Evolutionary conservation across 2,797 vertebrate genomes (phyloP).

Genomic region (Betta splendens): DNA sequence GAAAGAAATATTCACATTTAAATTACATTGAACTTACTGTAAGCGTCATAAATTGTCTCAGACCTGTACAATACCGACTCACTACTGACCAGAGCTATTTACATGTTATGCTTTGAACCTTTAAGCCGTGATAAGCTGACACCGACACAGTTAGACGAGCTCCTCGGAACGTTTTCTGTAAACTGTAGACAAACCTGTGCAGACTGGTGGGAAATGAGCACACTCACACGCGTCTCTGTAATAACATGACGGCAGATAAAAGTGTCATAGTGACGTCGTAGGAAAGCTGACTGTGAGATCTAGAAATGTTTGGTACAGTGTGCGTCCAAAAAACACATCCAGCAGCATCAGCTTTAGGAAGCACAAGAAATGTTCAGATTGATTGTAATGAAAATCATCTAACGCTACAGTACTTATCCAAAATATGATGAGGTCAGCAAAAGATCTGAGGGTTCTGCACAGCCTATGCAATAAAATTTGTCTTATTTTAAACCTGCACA

Average conservation of each 20-base stretch:
- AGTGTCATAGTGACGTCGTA: background rate
- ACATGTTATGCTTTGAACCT: constrained; percentile 42
- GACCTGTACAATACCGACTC: constrained; percentile 60
- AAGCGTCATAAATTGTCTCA: constrained; percentile 58
- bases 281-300: background rate
- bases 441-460: no score
- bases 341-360: background rate
- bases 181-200: constrained; percentile 69
- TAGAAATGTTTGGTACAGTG: background rate
- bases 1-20: constrained; percentile 57
- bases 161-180: constrained; percentile 55
- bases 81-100: constrained; percentile 49
- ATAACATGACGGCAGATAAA: constrained; percentile 25
- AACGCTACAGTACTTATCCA: no score
- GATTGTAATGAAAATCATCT: background rate
- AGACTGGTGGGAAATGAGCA: constrained; percentile 44
- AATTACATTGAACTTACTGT: constrained; percentile 37
- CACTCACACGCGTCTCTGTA: constrained; percentile 36
- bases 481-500: no score
- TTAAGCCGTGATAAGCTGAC: constrained; percentile 75
- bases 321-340: background rate
- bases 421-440: no score
- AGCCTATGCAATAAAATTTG: no score
- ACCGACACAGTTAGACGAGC: constrained; percentile 49
- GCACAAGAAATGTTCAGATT: background rate